Conservation (phyloP, 1,140 invertebrate species). For the Nasonia longicornis region DNA sequence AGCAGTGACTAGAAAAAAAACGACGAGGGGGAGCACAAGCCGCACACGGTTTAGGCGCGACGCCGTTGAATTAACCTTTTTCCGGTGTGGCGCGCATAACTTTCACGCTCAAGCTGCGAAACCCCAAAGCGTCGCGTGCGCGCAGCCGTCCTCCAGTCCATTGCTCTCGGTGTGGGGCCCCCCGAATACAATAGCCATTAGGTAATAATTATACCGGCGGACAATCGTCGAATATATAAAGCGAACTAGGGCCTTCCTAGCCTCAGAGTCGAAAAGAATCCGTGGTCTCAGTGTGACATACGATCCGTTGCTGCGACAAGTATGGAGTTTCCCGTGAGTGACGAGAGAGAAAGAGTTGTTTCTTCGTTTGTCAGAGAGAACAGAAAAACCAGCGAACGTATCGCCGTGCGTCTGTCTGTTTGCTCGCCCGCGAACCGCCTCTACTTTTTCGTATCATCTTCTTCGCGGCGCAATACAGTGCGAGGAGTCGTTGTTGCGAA, state of each 20-base stretch:
- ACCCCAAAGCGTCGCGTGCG: slow-evolving; percentile 12
- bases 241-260: not conserved
- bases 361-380: not conserved
- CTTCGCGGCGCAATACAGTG: not conserved
- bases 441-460: not conserved
- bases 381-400: not conserved
- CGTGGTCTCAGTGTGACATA: not conserved
- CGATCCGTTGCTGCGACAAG: slow-evolving; percentile 4
- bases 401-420: not conserved
- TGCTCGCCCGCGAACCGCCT: not conserved
- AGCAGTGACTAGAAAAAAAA: not conserved
- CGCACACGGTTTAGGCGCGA: not conserved
- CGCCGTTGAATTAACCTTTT: slow-evolving; percentile 21
- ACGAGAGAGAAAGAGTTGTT: not conserved
- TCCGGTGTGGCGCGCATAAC: slow-evolving; percentile 31
- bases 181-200: slow-evolving; percentile 15
- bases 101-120: slow-evolving; percentile 42
- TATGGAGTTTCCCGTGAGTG: slow-evolving; percentile 47
- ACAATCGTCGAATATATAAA: slow-evolving; percentile 20
- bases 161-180: slow-evolving; percentile 10
- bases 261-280: slow-evolving; percentile 19
- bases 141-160: slow-evolving; percentile 24
- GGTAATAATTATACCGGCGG: slow-evolving; percentile 18
- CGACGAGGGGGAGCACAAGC: not conserved
- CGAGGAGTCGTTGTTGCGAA: not conserved